These are phyloP conservation scores for Agriopis leucophaearia DNA, from an alignment of 2,888 invertebrate genomes.

Conservation along the genomic window DNA sequence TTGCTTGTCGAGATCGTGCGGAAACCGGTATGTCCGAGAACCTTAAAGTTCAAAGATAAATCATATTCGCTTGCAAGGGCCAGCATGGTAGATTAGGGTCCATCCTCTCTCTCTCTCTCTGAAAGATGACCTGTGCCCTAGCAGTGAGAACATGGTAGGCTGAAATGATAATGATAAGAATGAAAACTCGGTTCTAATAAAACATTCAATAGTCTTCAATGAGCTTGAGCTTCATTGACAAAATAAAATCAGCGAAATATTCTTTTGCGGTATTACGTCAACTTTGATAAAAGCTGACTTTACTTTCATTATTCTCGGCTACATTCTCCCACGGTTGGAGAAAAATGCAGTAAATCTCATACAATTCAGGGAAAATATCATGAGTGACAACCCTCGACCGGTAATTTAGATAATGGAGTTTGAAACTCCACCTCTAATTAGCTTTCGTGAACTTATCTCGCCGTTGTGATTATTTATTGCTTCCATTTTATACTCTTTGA, in stretches of 20 bases:
- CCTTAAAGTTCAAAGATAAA: too few relatives aligned
- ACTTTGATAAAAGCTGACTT: neutral
- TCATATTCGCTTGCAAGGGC: too few relatives aligned
- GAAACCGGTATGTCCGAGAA: too few relatives aligned
- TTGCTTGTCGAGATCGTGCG: too few relatives aligned
- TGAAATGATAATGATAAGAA: too few relatives aligned
- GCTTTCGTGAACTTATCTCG: constrained; percentile 54
- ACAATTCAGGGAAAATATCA: constrained; percentile 9
- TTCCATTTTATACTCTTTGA: constrained; percentile 44
- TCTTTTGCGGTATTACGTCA: constrained; percentile 6
- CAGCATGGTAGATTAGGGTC: too few relatives aligned
- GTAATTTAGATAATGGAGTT: constrained; percentile 68
- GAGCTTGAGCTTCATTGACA: neutral
- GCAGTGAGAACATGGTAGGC: too few relatives aligned
- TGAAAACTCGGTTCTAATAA: neutral
- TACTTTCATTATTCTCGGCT: neutral
- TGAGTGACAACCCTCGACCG: constrained; percentile 27
- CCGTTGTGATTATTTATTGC: constrained; percentile 48
- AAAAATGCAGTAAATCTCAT: constrained; percentile 1
- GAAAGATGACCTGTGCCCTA: too few relatives aligned
- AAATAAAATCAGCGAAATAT: neutral
- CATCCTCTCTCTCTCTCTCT: too few relatives aligned
- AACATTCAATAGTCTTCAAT: neutral
- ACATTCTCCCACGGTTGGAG: neutral
- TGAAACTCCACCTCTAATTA: constrained; percentile 64